phyloP scores from a whole-genome alignment of 1,140 invertebrate genomes.

The Anastrepha obliqua region DNA sequence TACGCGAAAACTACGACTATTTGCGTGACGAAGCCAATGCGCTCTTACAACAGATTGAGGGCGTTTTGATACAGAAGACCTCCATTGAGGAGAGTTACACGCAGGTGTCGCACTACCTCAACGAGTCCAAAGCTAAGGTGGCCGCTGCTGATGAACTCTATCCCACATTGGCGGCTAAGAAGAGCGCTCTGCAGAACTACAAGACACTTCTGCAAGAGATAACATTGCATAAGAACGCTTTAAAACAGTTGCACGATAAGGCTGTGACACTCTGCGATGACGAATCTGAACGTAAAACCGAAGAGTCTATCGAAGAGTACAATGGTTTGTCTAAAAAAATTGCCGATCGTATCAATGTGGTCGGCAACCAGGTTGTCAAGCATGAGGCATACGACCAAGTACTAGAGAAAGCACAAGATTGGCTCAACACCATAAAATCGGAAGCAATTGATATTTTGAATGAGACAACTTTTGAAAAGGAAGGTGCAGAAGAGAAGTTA shows the following conservation, averaged over 20 bases:
- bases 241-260: constrained; percentile 86
- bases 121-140: constrained; percentile 83
- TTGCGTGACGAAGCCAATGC: constrained; percentile 89
- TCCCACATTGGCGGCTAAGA: constrained; percentile 88
- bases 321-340: constrained; percentile 81
- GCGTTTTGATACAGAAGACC: constrained; percentile 88
- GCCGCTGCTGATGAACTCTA: constrained; percentile 81
- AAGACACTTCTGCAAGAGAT: constrained; percentile 88
- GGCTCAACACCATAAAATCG: constrained; percentile 79
- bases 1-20: constrained; percentile 89
- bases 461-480: constrained; percentile 83
- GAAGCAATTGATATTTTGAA: constrained; percentile 85
- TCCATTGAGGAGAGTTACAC: constrained; percentile 93
- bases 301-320: constrained; percentile 82
- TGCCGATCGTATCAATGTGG: constrained; percentile 79
- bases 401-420: constrained; percentile 83
- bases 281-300: constrained; percentile 83
- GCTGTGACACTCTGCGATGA: constrained; percentile 83
- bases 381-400: constrained; percentile 89
- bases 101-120: constrained; percentile 88
- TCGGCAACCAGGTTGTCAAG: constrained; percentile 84
- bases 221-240: constrained; percentile 84
- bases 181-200: constrained; percentile 85
- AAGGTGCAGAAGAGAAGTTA: constrained; percentile 84
- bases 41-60: constrained; percentile 90